Conservation (phyloP, 2,888 invertebrate species). For the Stenodema calcarata region DNA sequence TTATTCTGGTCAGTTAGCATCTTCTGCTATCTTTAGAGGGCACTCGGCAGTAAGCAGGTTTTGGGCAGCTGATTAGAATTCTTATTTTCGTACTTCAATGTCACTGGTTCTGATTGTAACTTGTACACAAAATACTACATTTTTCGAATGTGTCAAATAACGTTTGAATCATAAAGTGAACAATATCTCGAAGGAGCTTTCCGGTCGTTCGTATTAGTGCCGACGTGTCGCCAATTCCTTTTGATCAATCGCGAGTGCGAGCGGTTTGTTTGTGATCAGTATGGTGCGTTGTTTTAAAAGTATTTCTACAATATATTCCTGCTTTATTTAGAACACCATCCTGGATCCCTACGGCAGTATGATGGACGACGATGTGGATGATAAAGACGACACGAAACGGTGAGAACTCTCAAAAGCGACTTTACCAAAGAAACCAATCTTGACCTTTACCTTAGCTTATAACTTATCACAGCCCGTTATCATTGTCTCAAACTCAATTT, state of each 20-base stretch:
- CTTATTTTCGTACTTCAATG: not conserved
- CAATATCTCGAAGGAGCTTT: not conserved
- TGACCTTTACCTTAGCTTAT: constrained; percentile 5
- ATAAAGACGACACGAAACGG: constrained; percentile 85
- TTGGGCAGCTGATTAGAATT: constrained; percentile 29
- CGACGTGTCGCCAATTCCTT: not conserved
- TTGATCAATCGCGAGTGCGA: not conserved
- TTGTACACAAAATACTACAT: not conserved
- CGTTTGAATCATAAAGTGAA: not conserved
- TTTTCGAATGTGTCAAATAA: not conserved
- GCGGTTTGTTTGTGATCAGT: not conserved
- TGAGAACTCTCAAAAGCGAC: constrained; percentile 60
- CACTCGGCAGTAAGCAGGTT: not conserved
- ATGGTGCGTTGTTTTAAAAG: not conserved
- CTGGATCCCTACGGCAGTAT: constrained; percentile 59
- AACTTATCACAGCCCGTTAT: not conserved
- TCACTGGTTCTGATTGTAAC: not conserved
- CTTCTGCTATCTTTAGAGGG: not conserved
- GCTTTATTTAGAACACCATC: not conserved
- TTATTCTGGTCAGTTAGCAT: not conserved
- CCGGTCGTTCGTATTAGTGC: not conserved
- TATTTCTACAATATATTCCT: not conserved
- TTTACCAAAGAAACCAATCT: not conserved
- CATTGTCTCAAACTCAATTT: not conserved
- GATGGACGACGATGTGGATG: constrained; percentile 84